Base-by-base conservation (phyloP, 2,888 invertebrate species). In the Tiliacea aurago region DNA sequence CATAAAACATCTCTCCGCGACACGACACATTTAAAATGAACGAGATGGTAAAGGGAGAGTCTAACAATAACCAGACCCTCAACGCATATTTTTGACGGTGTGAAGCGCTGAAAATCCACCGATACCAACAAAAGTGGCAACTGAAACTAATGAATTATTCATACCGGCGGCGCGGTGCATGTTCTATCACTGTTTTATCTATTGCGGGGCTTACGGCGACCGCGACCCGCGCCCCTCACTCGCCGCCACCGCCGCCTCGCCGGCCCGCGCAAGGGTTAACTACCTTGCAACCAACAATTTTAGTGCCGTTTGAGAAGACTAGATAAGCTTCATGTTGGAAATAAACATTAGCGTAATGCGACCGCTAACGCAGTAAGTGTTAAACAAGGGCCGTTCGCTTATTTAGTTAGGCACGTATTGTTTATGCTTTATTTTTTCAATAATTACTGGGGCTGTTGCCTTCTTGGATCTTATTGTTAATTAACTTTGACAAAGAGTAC, bases 121-220 rank as follows among this genome's bases (percentile, higher is more conserved):
- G 96, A 96, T 96, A 95, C 94, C 93, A 94, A 95, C 96, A 95
- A 95, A 95, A 96, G 96, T 96, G 95, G 96, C 95, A 96, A 96
- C 95, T 94, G 96, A 95, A 95, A 94, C 96, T 96, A 94, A 96
- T 96, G 96, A 96, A 96, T 96, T 94, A 96, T 96, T 96, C 96
- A 96, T 95, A 91, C 87, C 93, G 92, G 93, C 94, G 95, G 94
- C 92, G 94, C 95, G 95, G 96, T 95, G 96, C 96, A 96, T 96
- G 96, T 96, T 96, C 96, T 96, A 96, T 96, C 96, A 95, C 96
- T 96, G 96, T 96, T 96, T 96, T 96, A 96, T 96, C 96, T 96
- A 96, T 96, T 95, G 96, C 93, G 96, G 93, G 94, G 92, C 93
- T 93, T 90, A 91, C 92, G 90, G 91, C 88, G 89, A 77, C 80